Percentiles rank a stretch among this genome's conserved stretches.
These are phyloP conservation scores for Esox masquinongy DNA, from an alignment of 2,797 vertebrate genomes.

Conservation along the genomic window DNA sequence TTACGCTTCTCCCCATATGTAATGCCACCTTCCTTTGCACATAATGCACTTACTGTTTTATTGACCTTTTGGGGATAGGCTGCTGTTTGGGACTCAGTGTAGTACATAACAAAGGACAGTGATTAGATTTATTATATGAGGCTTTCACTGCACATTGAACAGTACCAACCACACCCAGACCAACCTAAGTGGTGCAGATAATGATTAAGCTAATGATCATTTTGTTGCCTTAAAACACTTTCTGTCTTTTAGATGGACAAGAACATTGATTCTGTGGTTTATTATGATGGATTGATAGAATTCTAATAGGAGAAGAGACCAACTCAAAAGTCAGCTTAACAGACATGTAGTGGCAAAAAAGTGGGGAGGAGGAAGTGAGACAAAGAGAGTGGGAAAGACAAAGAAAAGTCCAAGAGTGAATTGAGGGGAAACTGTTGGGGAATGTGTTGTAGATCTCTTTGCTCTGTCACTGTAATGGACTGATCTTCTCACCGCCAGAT, in stretches of 20 bases:
- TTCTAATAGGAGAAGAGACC: constrained; percentile 27
- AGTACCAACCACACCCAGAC: constrained; percentile 10
- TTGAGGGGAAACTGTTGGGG: no score
- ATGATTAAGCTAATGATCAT: constrained; percentile 16
- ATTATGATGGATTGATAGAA: neutral
- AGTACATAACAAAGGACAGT: no score
- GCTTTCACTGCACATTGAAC: neutral
- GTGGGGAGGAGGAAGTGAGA: neutral
- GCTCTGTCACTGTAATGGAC: constrained; percentile 70
- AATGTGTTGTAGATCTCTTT: constrained; percentile 52
- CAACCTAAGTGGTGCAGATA: constrained; percentile 28
- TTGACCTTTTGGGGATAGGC: no score
- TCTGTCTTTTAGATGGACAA: constrained; percentile 42
- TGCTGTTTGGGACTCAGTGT: no score
- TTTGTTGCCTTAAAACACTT: constrained; percentile 41
- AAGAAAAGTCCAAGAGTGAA: constrained; percentile 42
- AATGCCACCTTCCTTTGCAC: no score
- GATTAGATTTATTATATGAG: no score
- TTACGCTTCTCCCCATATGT: no score
- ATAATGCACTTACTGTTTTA: no score
- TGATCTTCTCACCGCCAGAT: constrained; percentile 66
- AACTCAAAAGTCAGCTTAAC: no score
- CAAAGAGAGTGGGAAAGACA: constrained; percentile 6
- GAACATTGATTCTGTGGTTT: constrained; percentile 39
- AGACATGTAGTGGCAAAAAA: no score